Percentiles rank a stretch among this genome's conserved stretches.
These are phyloP conservation scores for Buathra laborator DNA, from an alignment of 2,888 invertebrate species.

Conservation along the genomic window DNA sequence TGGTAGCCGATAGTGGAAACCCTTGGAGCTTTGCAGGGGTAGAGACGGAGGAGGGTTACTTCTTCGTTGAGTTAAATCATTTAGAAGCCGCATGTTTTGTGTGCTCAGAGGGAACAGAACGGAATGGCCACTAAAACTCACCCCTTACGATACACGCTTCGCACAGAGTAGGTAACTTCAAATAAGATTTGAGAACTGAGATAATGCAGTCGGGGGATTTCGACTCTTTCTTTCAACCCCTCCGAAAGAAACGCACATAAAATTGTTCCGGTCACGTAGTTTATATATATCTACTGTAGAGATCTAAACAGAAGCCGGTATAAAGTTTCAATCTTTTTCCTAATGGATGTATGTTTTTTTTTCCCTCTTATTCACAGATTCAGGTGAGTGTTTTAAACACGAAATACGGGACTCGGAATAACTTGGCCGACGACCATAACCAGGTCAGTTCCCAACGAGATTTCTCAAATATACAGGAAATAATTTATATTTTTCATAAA, in stretches of 20 bases:
- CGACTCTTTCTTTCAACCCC: constrained; percentile 8
- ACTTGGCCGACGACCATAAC: not conserved
- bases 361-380: constrained; percentile 56
- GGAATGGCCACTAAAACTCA: constrained; percentile 31
- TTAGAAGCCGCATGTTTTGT: constrained; percentile 46
- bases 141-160: constrained; percentile 8
- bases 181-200: constrained; percentile 52
- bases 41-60: not conserved
- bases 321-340: constrained; percentile 31
- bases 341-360: constrained; percentile 33
- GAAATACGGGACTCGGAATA: constrained; percentile 15
- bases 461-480: not conserved
- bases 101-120: not conserved
- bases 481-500: constrained; percentile 34
- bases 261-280: constrained; percentile 47
- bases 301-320: constrained; percentile 6
- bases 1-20: constrained; percentile 10
- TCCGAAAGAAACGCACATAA: constrained; percentile 2
- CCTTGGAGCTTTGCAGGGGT: constrained; percentile 5
- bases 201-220: constrained; percentile 43
- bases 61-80: constrained; percentile 45
- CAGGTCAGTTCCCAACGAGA: constrained; percentile 42
- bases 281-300: not conserved
- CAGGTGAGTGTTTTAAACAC: constrained; percentile 57
- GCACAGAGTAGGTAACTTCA: constrained; percentile 1